Evolutionary conservation across 1,140 invertebrate genomes (phyloP), one percentile per base, ranked within the genome.

Genomic region (Pogonomyrmex californicus): DNA sequence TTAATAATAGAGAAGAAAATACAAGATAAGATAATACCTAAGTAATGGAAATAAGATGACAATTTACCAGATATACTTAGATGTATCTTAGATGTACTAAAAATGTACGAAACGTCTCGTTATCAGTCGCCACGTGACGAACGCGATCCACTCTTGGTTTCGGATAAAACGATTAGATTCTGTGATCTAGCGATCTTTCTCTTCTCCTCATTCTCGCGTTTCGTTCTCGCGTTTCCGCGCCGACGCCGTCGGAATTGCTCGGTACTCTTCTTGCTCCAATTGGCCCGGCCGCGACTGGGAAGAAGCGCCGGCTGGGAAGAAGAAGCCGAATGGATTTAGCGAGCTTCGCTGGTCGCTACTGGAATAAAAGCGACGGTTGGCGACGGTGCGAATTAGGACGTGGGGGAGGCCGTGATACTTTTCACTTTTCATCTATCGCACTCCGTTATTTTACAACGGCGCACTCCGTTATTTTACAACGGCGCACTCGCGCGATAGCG

Each of bases 91-190:
- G 23, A 23, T 23, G 0, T 23, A 23, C 23, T 23, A 23, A 23
- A 23, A 23, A 1, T 30, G 2, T 30, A n/a, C 1, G 0, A 2
- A 23, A 14, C 30, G 60, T 38, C 77, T 68, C 66, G 47, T 79
- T 73, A 85, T 81, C 87, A 41, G 51, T 49, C 23, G 83, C 77
- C 63, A 44, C 85, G 82, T 78, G 12, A 30, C 49, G 58, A 54
- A 60, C 75, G 58, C 60, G 90, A 92, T 71, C 89, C 91, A 94
- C 92, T 94, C 92, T 94, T 94, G 91, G 87, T 94, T 94, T 94
- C 93, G 82, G 77, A 91, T 90, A 87, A 82, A 60, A 54, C 87
- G 92, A 91, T 87, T 88, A 83, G 88, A 86, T 83, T 38, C 0
- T 88, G 86, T 23, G 86, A 86, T 23, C 23, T 23, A 91, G 92